A percentile compares a stretch with the other conserved stretches of the same genome.
Conservation (phyloP, 2,888 invertebrate genomes). For the Nezara viridula region DNA sequence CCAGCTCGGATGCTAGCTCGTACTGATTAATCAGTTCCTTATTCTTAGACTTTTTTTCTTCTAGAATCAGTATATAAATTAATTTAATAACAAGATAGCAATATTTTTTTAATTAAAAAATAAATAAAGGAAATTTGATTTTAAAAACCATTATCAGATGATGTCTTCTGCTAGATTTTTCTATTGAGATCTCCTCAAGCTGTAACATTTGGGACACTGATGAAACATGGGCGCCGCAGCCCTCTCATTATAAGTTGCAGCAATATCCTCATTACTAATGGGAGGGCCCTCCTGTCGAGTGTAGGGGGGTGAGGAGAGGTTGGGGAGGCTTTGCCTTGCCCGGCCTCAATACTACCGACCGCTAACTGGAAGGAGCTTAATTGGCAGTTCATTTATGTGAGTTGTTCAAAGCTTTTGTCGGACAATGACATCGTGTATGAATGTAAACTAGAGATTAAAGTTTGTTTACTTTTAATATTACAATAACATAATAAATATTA, state of each 20-base stretch:
- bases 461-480: neutral
- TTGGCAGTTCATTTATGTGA: neutral
- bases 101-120: too few species aligned
- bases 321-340: neutral
- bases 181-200: neutral
- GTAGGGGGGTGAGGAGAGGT: neutral
- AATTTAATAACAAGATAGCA: too few species aligned
- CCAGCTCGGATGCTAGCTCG: too few species aligned
- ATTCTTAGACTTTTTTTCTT: too few species aligned
- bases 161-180: neutral
- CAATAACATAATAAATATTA: too few species aligned
- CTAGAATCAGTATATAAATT: too few species aligned
- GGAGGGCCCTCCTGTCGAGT: constrained; percentile 7
- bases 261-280: constrained; percentile 24
- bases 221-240: neutral
- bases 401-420: neutral
- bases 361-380: neutral
- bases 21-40: too few species aligned
- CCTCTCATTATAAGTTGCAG: constrained; percentile 1
- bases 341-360: neutral
- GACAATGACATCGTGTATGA: too few species aligned
- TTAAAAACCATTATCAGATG: too few species aligned
- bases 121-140: too few species aligned
- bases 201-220: neutral
- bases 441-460: too few species aligned